A percentile compares a stretch with the other conserved stretches of the same genome.
phyloP scores from a whole-genome alignment of 1,140 invertebrate species.

The Acromyrmex charruanus region DNA sequence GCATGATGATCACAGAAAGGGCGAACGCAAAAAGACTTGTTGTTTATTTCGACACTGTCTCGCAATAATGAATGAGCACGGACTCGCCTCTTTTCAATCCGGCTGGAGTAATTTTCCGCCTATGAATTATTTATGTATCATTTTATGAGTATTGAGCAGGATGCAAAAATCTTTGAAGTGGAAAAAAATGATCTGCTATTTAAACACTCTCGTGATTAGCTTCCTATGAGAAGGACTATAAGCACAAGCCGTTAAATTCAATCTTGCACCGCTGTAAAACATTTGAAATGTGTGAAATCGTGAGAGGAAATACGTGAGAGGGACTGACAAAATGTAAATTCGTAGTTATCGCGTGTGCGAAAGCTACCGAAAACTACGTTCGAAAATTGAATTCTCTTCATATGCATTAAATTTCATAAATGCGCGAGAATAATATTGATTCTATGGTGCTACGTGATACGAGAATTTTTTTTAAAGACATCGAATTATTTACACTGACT shows the following conservation, averaged over 20 bases:
- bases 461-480: background rate
- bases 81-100: background rate
- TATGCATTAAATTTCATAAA: background rate
- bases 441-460: background rate
- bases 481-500: background rate
- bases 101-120: background rate
- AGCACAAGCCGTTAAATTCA: conserved; percentile 12
- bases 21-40: background rate
- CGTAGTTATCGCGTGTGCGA: background rate
- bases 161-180: background rate
- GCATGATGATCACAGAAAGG: background rate
- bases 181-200: background rate
- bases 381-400: conserved; percentile 7
- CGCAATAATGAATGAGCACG: conserved; percentile 14
- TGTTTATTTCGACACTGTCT: conserved; percentile 11
- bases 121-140: conserved; percentile 42
- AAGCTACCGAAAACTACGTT: background rate
- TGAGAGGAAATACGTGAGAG: background rate
- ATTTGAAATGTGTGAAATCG: background rate
- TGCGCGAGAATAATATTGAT: background rate
- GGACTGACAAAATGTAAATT: conserved; percentile 15
- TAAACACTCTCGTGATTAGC: conserved; percentile 28
- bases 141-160: conserved; percentile 5
- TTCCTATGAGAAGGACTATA: background rate
- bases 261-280: conserved; percentile 19